Evolutionary conservation across 2,797 vertebrate genomes (phyloP).

Genomic region (Acanthopagrus latus): DNA sequence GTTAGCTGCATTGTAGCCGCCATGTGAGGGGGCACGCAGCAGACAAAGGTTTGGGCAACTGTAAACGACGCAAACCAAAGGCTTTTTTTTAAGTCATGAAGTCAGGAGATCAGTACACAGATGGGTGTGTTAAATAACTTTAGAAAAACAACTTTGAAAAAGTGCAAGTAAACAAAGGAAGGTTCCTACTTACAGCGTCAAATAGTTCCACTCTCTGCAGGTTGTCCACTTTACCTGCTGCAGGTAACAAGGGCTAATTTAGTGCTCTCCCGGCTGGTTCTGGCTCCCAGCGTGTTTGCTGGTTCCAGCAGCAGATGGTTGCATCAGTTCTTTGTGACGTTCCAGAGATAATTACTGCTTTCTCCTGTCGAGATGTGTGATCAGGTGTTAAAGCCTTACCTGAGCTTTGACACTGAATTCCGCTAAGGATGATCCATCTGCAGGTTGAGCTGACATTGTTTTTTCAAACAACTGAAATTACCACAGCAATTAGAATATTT

Average conservation of each 20-base stretch:
- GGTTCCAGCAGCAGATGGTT: constrained; percentile 24
- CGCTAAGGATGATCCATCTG: not conserved
- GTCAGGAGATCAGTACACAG: too few relatives aligned
- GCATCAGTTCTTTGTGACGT: not conserved
- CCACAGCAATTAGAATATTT: not conserved
- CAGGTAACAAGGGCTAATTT: constrained; percentile 21
- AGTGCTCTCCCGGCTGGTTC: constrained; percentile 4
- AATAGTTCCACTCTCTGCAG: not conserved
- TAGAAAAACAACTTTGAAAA: not conserved
- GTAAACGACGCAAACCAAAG: too few relatives aligned
- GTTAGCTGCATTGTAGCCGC: too few relatives aligned
- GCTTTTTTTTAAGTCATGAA: too few relatives aligned
- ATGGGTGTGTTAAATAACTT: not conserved
- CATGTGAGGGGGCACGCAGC: too few relatives aligned
- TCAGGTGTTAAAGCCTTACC: not conserved
- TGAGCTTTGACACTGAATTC: not conserved
- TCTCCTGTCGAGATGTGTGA: not conserved
- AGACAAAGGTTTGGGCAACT: too few relatives aligned
- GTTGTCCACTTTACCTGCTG: constrained; percentile 21
- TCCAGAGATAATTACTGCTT: constrained; percentile 15
- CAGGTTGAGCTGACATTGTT: not conserved
- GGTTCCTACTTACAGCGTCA: too few relatives aligned
- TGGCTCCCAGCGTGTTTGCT: not conserved
- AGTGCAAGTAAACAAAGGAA: not conserved
- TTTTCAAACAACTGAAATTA: constrained; percentile 12